Evolutionary conservation across 2,888 invertebrate species (phyloP), one percentile per base, ranked within the genome.

Genomic region (Tanypteryx hageni): DNA sequence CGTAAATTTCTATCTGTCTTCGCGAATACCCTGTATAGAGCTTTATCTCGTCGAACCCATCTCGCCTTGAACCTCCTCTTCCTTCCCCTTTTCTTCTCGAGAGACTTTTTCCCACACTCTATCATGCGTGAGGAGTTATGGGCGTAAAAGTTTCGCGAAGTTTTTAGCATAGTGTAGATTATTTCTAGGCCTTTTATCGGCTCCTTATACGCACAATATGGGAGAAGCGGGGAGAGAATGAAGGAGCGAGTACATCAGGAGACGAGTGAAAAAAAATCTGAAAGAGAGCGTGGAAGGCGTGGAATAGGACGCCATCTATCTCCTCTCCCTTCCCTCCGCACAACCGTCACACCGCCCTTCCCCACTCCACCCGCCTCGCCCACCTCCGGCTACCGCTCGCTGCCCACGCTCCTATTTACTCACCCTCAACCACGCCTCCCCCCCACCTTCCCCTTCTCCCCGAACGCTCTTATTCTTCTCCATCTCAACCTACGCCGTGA

Each of bases 111-210:
- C 31, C 89, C 44, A 31, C 68, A 68, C 89, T 89, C 64, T 64
- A 89, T 89, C 89, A 89, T 68, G 89, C 89, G 68, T 89, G 89
- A 89, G 89, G 59, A 89, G 64, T 64, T 89, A 89, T 89, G 89
- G 64, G 64, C 61, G 44, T 14, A 61, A 89, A 89, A 89, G 68
- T 89, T 89, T 27, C 11, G 16, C 56, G 0, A 68, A 64, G 68
- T 44, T 64, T 68, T 31, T 8, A 61, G 59, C 86, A 7, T 31
- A 11, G 89, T 59, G 61, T 27, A 22, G 59, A 9, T 16, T 76
- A 76, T 76, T 27, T 61, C 18, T 44, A 89, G 89, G 64, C 64
- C 44, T 44, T 13, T 86, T 61, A 31, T 89, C 89, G 76, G 27
- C 13, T 44, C 18, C n/a, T 44, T 58, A 44, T 64, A 89, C 89